Conservation (phyloP, 1,140 invertebrate genomes). For the Glomeris maerens region DNA sequence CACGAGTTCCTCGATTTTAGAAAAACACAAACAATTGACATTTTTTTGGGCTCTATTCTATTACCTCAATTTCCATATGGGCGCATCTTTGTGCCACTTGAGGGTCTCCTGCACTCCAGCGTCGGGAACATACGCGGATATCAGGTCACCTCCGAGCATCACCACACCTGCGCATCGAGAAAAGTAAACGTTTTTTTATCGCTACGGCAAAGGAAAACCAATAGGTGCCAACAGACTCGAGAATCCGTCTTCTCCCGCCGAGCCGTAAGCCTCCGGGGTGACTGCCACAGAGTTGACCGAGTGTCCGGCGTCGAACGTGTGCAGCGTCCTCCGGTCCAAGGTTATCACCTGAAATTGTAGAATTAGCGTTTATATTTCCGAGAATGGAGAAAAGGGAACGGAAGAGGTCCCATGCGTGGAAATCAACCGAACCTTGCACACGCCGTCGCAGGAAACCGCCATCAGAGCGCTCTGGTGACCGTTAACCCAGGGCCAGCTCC, state of each 20-base stretch:
- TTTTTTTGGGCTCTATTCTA: neutral
- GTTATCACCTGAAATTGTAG: slow-evolving; percentile 33
- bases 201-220: no score
- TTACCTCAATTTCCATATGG: slow-evolving; percentile 35
- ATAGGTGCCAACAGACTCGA: slow-evolving; percentile 30
- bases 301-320: slow-evolving; percentile 34
- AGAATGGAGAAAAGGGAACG: no score
- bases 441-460: slow-evolving; percentile 32
- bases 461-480: slow-evolving; percentile 30
- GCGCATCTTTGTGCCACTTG: slow-evolving; percentile 31
- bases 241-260: slow-evolving; percentile 32
- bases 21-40: neutral
- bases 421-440: slow-evolving; percentile 34
- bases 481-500: slow-evolving; percentile 36
- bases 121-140: slow-evolving; percentile 36
- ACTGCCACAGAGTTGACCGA: slow-evolving; percentile 34
- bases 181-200: no score
- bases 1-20: neutral
- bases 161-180: slow-evolving; percentile 28
- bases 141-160: slow-evolving; percentile 35
- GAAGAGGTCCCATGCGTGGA: no score
- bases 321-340: slow-evolving; percentile 33
- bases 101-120: slow-evolving; percentile 33
- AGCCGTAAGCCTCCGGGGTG: slow-evolving; percentile 35
- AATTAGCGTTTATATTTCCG: no score